A percentile compares a stretch with the other conserved stretches of the same genome.
These are phyloP conservation scores for Brachyhypopomus gauderio DNA, from an alignment of 2,113 vertebrate species.

Conservation along the genomic window DNA sequence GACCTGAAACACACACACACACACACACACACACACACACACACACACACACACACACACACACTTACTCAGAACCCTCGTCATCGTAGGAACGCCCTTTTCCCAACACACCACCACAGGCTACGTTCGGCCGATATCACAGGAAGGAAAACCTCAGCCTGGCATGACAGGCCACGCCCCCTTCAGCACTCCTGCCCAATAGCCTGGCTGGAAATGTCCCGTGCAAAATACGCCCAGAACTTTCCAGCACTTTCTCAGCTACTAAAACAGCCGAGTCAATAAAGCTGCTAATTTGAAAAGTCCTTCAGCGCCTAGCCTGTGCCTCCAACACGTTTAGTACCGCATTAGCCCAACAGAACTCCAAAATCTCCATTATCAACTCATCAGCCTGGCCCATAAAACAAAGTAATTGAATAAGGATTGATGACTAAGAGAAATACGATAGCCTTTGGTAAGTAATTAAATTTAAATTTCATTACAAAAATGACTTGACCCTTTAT, in stretches of 20 bases:
- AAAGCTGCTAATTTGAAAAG: slow-evolving; percentile 33
- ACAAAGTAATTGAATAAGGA: slow-evolving; percentile 29
- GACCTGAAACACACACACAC: slow-evolving; percentile 73
- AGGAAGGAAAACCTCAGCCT: not conserved
- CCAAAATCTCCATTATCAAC: slow-evolving; percentile 22
- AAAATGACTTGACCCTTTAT: slow-evolving; percentile 15
- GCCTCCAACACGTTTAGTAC: not conserved
- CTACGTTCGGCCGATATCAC: no score
- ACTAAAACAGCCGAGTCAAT: slow-evolving; percentile 21
- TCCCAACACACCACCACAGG: no score
- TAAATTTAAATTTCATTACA: slow-evolving; percentile 8
- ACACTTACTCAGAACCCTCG: no score
- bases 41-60: no score
- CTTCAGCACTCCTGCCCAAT: not conserved
- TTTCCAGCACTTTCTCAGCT: not conserved
- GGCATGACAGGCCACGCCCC: not conserved
- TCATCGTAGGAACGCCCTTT: no score
- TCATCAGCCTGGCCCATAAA: slow-evolving; percentile 39
- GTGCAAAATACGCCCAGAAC: slow-evolving; percentile 16
- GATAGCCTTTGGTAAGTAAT: not conserved
- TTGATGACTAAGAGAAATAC: slow-evolving; percentile 22
- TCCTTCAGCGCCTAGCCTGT: not conserved
- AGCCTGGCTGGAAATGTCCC: slow-evolving; percentile 13
- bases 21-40: not conserved
- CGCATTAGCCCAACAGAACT: not conserved